Conservation (phyloP, 1,140 invertebrate species). For the Drosophila varians region DNA sequence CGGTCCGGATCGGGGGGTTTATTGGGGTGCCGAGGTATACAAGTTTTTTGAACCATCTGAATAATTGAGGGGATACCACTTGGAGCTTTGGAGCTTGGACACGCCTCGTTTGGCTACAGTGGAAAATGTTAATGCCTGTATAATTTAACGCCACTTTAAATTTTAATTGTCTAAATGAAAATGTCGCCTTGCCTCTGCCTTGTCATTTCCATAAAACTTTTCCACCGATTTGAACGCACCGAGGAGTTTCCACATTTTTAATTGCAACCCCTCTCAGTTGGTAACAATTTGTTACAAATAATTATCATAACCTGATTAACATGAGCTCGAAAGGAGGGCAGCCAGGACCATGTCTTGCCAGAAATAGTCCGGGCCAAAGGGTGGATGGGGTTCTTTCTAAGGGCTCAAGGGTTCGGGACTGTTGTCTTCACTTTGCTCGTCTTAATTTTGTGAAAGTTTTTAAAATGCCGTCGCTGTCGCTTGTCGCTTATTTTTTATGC, state of each 20-base stretch:
- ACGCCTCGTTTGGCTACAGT: not conserved
- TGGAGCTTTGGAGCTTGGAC: conserved; percentile 16
- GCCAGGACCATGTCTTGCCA: not conserved
- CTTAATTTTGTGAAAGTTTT: conserved; percentile 78
- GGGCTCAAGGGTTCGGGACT: conserved; percentile 1
- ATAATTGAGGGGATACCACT: conserved; percentile 58
- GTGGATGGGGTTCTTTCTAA: not conserved
- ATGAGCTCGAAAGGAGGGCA: conserved; percentile 53
- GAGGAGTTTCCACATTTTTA: conserved; percentile 73
- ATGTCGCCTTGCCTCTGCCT: conserved; percentile 65
- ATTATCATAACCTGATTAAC: conserved; percentile 84
- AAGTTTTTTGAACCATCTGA: conserved; percentile 50
- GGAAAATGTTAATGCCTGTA: conserved; percentile 70
- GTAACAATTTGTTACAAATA: conserved; percentile 83
- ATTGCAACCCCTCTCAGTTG: conserved; percentile 49
- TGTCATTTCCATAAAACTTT: conserved; percentile 79
- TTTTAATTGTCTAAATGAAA: conserved; percentile 83
- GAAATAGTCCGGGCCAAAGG: not conserved
- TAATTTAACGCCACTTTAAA: conserved; percentile 83
- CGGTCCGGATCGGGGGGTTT: not conserved
- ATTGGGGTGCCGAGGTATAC: conserved; percentile 13
- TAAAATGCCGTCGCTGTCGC: conserved; percentile 68
- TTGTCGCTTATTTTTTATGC: conserved; percentile 72
- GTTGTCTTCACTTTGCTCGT: conserved; percentile 15
- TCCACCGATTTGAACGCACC: conserved; percentile 55